phyloP scores from a whole-genome alignment of 2,113 vertebrate genomes.

The Poicephalus gulielmi region DNA sequence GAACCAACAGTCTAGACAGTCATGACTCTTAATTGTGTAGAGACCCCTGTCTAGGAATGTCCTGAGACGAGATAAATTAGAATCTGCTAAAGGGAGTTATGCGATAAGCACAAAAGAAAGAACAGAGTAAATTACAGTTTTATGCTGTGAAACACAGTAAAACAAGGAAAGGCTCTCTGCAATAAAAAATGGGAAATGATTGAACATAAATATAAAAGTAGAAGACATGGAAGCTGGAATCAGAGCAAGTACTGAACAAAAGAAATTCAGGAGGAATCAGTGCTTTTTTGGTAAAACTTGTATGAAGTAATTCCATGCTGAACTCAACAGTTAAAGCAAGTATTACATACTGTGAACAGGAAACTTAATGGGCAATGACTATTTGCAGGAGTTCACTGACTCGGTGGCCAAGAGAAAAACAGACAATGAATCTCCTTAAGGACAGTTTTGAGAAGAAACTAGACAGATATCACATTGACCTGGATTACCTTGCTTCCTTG shows the following conservation, averaged over 20 bases:
- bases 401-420: background rate
- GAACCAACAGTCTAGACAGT: background rate
- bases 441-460: background rate
- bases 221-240: background rate
- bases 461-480: background rate
- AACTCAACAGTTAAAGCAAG: background rate
- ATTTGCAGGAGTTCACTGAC: background rate
- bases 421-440: background rate
- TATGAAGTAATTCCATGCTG: background rate
- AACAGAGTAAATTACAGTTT: background rate
- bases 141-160: background rate
- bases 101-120: background rate
- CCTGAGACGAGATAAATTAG: background rate
- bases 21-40: background rate
- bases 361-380: background rate
- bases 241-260: background rate
- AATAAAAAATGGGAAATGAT: background rate
- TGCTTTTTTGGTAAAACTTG: background rate
- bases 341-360: background rate
- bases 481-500: conserved; percentile 85
- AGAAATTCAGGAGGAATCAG: background rate
- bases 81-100: background rate
- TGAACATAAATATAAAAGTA: background rate
- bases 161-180: background rate
- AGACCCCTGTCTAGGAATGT: background rate